Evolutionary conservation across 2,113 vertebrate species (phyloP), one percentile per base, ranked within the genome.

Genomic region (Melanocharis versteri): DNA sequence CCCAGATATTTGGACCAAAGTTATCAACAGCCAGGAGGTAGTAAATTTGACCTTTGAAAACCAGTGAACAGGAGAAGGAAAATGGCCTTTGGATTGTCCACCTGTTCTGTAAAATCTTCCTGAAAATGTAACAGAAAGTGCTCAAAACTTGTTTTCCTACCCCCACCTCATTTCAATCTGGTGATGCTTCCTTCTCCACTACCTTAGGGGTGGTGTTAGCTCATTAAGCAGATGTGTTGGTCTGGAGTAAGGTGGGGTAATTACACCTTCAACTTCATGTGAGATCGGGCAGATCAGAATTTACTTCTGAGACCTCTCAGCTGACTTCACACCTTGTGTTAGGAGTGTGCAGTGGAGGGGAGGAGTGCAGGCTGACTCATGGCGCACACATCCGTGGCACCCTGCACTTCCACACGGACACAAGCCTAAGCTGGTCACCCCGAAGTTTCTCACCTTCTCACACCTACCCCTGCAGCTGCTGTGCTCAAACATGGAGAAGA

Each of bases 31-130:
- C 16, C 42, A 92, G 56, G 44, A 66, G 42, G 68, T 0, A 31
- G 48, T 51, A 89, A 83, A 81, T 71, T 2, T 82, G 47, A 83
- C 53, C 72, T 90, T 26, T 48, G 69, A 66, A 94, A 94, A 64
- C 22, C 35, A 75, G 21, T 37, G 31, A 91, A 83, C 2, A 30
- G n/a, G 10, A 61, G 39, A 35, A 88, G 35, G 37, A 53, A 85
- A 93, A 71, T 21, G 27, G 12, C 37, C 70, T 85, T 54, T 26
- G 31, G 20, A 53, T 61, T 83, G n/a, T 21, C 44, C 42, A 31
- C 30, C 27, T 77, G 7, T 50, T 61, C 39, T 10, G 13, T 47
- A 81, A 86, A 86, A 66, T 50, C 19, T 61, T 93, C 33, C 42
- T 58, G 45, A 77, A 86, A 83, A 88, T 9, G 5, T 16, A 42